phyloP scores from a whole-genome alignment of 1,140 invertebrate species.

The Homalodisca vitripennis region DNA sequence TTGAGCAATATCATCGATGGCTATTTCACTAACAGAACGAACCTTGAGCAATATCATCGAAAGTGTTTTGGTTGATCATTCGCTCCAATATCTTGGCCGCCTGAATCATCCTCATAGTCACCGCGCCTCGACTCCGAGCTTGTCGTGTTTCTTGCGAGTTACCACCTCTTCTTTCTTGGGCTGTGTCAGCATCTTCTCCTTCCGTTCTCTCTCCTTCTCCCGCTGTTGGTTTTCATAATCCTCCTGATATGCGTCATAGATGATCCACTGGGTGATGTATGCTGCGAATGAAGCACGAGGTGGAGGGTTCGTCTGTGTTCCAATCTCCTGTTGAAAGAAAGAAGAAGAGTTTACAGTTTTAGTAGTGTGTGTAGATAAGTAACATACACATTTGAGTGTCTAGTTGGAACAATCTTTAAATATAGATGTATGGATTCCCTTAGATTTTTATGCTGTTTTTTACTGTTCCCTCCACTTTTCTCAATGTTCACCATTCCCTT shows the following conservation, averaged over 20 bases:
- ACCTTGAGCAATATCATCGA: conserved; percentile 88
- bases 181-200: conserved; percentile 44
- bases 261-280: conserved; percentile 82
- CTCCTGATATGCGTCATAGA: conserved; percentile 83
- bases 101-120: conserved; percentile 47
- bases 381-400: too few species aligned
- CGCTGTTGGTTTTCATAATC: conserved; percentile 72
- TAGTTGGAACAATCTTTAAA: too few species aligned
- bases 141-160: conserved; percentile 53
- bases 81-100: conserved; percentile 84
- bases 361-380: too few species aligned
- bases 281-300: conserved; percentile 72
- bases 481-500: too few species aligned
- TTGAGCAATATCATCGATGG: too few species aligned
- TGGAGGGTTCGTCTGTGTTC: conserved; percentile 84
- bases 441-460: too few species aligned
- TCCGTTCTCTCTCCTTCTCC: conserved; percentile 69
- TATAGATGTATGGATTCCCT: too few species aligned
- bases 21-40: conserved; percentile 36
- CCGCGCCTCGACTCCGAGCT: conserved; percentile 46
- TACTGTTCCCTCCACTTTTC: too few species aligned
- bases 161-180: conserved; percentile 48
- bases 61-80: conserved; percentile 94
- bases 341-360: too few species aligned
- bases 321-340: conserved; percentile 35